phyloP scores from a whole-genome alignment of 2,113 vertebrate genomes.

The Neotragus moschatus region DNA sequence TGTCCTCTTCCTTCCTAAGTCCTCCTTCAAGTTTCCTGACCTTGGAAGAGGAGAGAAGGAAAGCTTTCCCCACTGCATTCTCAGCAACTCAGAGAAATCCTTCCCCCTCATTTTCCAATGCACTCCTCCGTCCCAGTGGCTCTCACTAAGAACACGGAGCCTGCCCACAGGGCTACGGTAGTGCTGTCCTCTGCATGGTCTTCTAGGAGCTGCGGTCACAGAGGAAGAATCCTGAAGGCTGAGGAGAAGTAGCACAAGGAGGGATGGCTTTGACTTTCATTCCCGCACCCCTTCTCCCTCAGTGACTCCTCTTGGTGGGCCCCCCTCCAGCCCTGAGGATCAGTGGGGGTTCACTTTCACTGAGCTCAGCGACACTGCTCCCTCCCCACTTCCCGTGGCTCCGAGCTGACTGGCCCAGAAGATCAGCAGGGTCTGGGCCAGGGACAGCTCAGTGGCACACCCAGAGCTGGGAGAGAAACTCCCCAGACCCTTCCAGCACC shows the following conservation, averaged over 20 bases:
- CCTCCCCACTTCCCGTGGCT: background rate
- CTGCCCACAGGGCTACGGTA: background rate
- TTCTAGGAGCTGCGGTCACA: background rate
- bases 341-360: constrained; percentile 37
- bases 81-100: background rate
- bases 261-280: constrained; percentile 31
- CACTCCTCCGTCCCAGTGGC: background rate
- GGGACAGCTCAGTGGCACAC: background rate
- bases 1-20: background rate
- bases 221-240: background rate
- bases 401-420: background rate
- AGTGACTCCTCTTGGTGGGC: background rate
- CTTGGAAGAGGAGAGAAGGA: background rate
- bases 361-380: background rate
- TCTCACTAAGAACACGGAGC: background rate
- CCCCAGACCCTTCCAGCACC: background rate
- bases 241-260: background rate
- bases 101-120: background rate
- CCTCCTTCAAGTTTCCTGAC: background rate
- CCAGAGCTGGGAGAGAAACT: background rate
- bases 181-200: background rate
- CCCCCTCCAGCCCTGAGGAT: background rate
- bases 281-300: background rate
- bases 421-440: background rate
- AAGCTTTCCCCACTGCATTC: background rate